Percentiles rank a stretch among this genome's conserved stretches.
Evolutionary conservation across 2,888 invertebrate species (phyloP).

Genomic region (Falcaria lacertinaria): DNA sequence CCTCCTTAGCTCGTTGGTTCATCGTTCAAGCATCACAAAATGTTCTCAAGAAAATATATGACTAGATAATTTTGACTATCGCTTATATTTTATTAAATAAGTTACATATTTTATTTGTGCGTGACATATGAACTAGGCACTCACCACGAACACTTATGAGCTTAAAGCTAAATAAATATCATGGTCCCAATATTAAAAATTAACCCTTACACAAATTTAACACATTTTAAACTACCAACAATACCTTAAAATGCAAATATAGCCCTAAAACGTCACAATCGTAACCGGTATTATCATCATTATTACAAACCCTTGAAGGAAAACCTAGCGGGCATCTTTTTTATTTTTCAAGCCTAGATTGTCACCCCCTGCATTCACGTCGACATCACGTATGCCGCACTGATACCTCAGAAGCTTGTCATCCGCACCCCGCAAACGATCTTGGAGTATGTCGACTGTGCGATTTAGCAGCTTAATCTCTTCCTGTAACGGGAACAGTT

Average conservation of each 20-base stretch:
- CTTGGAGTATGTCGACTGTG: conserved; percentile 74
- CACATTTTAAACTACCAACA: conserved; percentile 4
- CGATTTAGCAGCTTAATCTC: conserved; percentile 80
- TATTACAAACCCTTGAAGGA: conserved; percentile 1
- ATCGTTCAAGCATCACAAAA: conserved; percentile 8
- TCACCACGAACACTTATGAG: conserved; percentile 29
- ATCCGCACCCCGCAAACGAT: conserved; percentile 52
- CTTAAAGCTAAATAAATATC: conserved; percentile 20
- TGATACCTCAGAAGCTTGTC: conserved; percentile 57
- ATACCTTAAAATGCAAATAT: background rate
- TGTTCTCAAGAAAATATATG: conserved; percentile 36
- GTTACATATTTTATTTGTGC: conserved; percentile 14
- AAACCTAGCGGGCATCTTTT: conserved; percentile 32
- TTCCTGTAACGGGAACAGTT: conserved; percentile 78
- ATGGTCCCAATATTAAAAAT: conserved; percentile 30
- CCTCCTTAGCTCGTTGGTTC: conserved; percentile 28
- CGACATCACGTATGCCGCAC: conserved; percentile 38
- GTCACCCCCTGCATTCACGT: conserved; percentile 59
- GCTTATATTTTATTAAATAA: conserved; percentile 16
- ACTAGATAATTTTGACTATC: conserved; percentile 38
- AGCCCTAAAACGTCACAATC: background rate
- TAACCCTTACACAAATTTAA: conserved; percentile 8
- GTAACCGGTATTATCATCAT: background rate
- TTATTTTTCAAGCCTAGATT: conserved; percentile 33
- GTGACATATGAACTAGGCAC: conserved; percentile 23